Evolutionary conservation across 2,888 invertebrate genomes (phyloP).

Genomic region (Tetranychus piercei): DNA sequence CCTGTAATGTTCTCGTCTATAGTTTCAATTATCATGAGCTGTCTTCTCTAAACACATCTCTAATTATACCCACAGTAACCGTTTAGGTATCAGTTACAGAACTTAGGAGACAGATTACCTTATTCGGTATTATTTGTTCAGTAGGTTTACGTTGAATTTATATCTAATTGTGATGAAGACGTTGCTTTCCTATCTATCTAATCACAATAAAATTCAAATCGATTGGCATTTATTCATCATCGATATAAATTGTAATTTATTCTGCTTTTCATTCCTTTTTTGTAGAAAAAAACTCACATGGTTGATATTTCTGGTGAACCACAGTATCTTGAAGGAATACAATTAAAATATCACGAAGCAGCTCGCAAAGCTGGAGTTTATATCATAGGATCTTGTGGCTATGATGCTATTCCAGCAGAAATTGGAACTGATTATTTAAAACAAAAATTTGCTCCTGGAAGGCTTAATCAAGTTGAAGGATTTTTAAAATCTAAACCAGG

Average conservation of each 20-base stretch:
- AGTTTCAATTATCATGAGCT: not conserved
- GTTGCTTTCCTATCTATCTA: too few species aligned
- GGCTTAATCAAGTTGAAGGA: conserved; percentile 48
- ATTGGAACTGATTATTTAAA: conserved; percentile 35
- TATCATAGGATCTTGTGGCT: conserved; percentile 64
- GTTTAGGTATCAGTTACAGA: too few species aligned
- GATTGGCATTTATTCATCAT: too few species aligned
- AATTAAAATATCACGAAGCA: conserved; percentile 52
- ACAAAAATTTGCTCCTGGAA: conserved; percentile 31
- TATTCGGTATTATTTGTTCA: too few species aligned
- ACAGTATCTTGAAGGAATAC: conserved; percentile 60
- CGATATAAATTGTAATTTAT: not conserved
- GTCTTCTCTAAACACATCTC: not conserved
- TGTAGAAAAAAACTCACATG: conserved; percentile 48
- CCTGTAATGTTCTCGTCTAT: too few species aligned
- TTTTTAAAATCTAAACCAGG: conserved; percentile 39
- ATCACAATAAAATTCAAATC: too few species aligned
- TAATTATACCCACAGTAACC: too few species aligned
- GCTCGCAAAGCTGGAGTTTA: conserved; percentile 64
- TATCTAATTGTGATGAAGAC: too few species aligned
- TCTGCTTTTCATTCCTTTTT: not conserved
- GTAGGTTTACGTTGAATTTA: too few species aligned
- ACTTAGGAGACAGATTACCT: too few species aligned
- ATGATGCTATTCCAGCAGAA: conserved; percentile 39
- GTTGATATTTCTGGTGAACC: conserved; percentile 88